Evolutionary conservation across 2,888 invertebrate genomes (phyloP).

Genomic region (Synergus umbraculus): DNA sequence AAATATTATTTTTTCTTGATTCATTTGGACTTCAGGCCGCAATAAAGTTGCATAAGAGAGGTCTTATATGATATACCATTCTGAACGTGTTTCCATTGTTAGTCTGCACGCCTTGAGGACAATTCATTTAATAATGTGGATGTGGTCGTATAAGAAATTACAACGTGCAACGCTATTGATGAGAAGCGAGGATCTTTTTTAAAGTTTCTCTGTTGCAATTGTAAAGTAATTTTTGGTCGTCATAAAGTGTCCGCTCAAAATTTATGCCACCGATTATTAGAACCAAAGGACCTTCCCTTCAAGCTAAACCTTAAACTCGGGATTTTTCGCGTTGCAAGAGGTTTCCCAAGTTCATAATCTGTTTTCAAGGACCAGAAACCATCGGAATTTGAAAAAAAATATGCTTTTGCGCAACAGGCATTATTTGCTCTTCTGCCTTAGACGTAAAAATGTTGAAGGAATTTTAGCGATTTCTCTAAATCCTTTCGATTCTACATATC

Average conservation of each 20-base stretch:
- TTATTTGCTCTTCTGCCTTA: conserved; percentile 20
- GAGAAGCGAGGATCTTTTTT: conserved; percentile 14
- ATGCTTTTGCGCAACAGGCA: conserved; percentile 17
- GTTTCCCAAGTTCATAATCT: conserved; percentile 30
- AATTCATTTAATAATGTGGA: conserved; percentile 33
- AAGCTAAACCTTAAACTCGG: conserved; percentile 11
- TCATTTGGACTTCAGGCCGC: conserved; percentile 29
- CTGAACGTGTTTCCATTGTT: conserved; percentile 36
- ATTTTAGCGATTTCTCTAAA: conserved; percentile 14
- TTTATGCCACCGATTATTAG: conserved; percentile 65
- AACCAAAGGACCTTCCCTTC: conserved; percentile 44
- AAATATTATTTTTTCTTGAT: conserved; percentile 28
- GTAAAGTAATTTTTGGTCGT: conserved; percentile 66
- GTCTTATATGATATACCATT: conserved; percentile 7
- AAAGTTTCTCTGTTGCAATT: conserved; percentile 61
- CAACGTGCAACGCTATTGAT: background rate
- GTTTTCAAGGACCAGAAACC: conserved; percentile 37
- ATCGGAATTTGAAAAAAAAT: conserved; percentile 16
- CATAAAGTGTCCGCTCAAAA: conserved; percentile 58
- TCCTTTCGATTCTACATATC: conserved; percentile 7
- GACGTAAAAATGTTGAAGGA: conserved; percentile 9
- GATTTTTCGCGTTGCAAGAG: background rate
- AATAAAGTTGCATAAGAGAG: conserved; percentile 41
- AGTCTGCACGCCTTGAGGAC: conserved; percentile 18
- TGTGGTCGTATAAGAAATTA: conserved; percentile 29